Base-by-base conservation (phyloP, 2,797 vertebrate species). In the Philypnodon macrostomus region DNA sequence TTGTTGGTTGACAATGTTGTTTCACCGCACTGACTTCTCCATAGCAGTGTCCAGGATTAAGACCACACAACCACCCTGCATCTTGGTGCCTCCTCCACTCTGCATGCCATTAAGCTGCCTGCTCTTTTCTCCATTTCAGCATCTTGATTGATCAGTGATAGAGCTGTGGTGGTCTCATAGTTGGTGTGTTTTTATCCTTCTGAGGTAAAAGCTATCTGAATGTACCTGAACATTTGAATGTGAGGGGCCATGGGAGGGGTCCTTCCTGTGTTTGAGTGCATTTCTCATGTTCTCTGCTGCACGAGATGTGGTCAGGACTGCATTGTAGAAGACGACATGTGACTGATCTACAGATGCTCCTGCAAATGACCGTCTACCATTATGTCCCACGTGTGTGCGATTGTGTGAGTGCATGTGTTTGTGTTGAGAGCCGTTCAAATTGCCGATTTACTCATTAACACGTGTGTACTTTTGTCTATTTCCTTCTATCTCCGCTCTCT, bases 401-500 rank as follows among this genome's bases (percentile, higher is more conserved):
- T 39, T 39, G 46, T 26, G 58, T 21, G 53, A n/a, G 44, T 18
- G 53, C 32, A 17, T 3, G 47, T 42, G 30, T 63, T 35, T 58
- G 34, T 51, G 35, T 68, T 67, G 27, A 58, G 39, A 73, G 52
- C 39, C 27, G 14, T 72, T n/a, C n/a, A n/a, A 56, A 78, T 46
- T 80, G 73, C 63, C 51, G 49, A 75, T 77, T 77, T 63, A 84
- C 64, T 70, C 74, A 76, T 83, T 91, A 87, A 90, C 91, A n/a
- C n/a, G 79, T 92, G 85, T 95, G 91, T 94, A 92, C 91, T 95
- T 95, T 95, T 95, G 89, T 95, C 87, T 81, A 53, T 63, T 29
- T 57, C 33, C 57, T 37, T 55, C 39, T 48, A 24, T 59, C 55
- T 67, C 14, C 65, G 70, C 58, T 77, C 65, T 68, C 53, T n/a